A percentile compares a stretch with the other conserved stretches of the same genome.
phyloP scores from a whole-genome alignment of 2,797 vertebrate species.

The Sarcoramphus papa region DNA sequence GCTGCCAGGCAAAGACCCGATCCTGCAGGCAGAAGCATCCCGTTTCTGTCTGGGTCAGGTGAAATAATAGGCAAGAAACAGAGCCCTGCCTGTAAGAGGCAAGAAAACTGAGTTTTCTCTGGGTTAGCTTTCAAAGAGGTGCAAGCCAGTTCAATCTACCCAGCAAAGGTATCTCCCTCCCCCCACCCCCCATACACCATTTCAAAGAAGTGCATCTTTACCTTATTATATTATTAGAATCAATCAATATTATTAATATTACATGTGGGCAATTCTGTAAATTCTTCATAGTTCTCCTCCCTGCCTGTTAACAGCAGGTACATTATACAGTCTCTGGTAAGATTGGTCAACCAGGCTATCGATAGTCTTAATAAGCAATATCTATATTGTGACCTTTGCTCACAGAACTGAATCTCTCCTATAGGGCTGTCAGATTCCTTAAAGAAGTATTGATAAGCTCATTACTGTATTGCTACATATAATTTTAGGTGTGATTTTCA shows the following conservation, averaged over 20 bases:
- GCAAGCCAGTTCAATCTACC: not conserved
- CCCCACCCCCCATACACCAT: not conserved
- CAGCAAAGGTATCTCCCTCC: not conserved
- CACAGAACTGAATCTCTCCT: constrained; percentile 66
- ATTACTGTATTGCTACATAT: constrained; percentile 62
- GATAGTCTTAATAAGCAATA: constrained; percentile 76
- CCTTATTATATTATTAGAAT: constrained; percentile 70
- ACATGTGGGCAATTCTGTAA: constrained; percentile 68
- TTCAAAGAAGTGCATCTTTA: constrained; percentile 36
- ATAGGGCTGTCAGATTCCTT: constrained; percentile 67
- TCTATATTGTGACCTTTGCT: constrained; percentile 70
- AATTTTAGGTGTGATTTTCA: constrained; percentile 57
- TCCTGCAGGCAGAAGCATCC: constrained; percentile 8
- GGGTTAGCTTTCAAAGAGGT: not conserved
- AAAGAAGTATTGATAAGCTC: constrained; percentile 74
- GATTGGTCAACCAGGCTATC: constrained; percentile 73
- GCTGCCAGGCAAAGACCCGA: not conserved
- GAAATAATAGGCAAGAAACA: not conserved
- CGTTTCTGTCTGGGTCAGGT: not conserved
- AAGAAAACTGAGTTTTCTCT: not conserved
- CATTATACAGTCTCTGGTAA: constrained; percentile 68
- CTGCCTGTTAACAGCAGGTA: constrained; percentile 48
- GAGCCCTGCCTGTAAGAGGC: not conserved
- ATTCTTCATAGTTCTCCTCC: constrained; percentile 46
- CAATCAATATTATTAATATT: constrained; percentile 78